These are phyloP conservation scores for Scartelaos histophorus DNA, from an alignment of 2,113 vertebrate species.

Conservation along the genomic window DNA sequence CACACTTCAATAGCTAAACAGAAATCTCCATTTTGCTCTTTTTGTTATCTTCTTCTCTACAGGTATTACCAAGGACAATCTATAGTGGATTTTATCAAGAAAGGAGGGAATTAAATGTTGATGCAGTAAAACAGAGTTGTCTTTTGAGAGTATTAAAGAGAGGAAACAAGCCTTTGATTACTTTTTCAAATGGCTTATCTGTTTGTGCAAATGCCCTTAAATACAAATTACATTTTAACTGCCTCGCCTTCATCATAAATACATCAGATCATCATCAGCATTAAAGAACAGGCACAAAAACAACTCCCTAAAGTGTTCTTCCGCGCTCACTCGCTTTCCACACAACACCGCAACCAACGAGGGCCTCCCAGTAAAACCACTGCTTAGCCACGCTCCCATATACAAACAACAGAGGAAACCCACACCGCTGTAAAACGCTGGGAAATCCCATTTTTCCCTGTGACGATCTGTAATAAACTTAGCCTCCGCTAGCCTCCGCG, in stretches of 20 bases:
- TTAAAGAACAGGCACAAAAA: conserved; percentile 32
- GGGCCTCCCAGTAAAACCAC: conserved; percentile 52
- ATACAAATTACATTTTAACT: conserved; percentile 10
- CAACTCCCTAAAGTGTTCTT: conserved; percentile 46
- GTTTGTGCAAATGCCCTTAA: too few relatives aligned
- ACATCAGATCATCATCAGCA: conserved; percentile 31
- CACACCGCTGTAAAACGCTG: conserved; percentile 36
- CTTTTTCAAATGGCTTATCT: too few relatives aligned
- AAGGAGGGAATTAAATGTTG: too few relatives aligned
- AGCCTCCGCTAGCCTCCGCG: conserved; percentile 13
- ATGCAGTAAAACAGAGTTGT: too few relatives aligned
- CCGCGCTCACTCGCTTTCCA: conserved; percentile 30
- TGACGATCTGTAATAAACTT: conserved; percentile 42
- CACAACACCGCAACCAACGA: conserved; percentile 9
- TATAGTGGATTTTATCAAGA: too few relatives aligned
- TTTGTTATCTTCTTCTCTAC: too few relatives aligned
- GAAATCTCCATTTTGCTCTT: too few relatives aligned
- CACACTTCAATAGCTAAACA: too few relatives aligned
- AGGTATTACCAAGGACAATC: too few relatives aligned
- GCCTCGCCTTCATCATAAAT: conserved; percentile 46
- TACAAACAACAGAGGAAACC: conserved; percentile 46
- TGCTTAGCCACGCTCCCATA: conserved; percentile 27
- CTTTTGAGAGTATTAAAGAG: too few relatives aligned
- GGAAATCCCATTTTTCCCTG: conserved; percentile 42
- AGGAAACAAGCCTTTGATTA: too few relatives aligned